Evolutionary conservation across 2,113 vertebrate species (phyloP).

Genomic region (Cyanistes caeruleus): DNA sequence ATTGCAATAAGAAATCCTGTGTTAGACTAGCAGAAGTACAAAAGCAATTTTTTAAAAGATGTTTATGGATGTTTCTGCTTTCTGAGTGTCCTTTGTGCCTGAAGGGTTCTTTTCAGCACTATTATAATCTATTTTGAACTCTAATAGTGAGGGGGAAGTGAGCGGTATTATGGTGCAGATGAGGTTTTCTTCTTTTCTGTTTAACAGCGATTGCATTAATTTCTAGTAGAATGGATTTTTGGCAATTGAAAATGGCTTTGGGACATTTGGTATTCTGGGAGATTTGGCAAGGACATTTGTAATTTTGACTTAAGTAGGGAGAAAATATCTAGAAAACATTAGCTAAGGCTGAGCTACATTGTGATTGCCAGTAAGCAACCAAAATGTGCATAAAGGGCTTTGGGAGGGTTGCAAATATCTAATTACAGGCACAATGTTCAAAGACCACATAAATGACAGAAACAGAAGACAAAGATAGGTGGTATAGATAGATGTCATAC

Average conservation of each 20-base stretch:
- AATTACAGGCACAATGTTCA: background rate
- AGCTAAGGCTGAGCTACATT: background rate
- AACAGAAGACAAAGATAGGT: background rate
- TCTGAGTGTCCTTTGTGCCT: background rate
- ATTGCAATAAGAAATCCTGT: background rate
- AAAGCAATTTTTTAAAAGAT: background rate
- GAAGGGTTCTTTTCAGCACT: background rate
- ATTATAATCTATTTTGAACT: background rate
- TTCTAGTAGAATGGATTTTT: background rate
- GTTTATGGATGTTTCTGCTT: background rate
- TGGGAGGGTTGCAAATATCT: background rate
- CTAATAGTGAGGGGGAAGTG: background rate
- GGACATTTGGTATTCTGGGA: background rate
- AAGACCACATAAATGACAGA: background rate
- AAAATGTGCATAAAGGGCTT: background rate
- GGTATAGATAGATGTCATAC: background rate
- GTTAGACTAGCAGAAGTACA: background rate
- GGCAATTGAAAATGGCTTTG: background rate
- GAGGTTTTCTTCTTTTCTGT: background rate
- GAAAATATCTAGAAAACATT: background rate
- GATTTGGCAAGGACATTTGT: background rate
- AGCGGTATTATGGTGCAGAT: background rate
- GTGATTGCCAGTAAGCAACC: background rate
- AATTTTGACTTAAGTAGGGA: background rate
- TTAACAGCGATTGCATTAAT: background rate